Percentiles rank a stretch among this genome's conserved stretches.
These are phyloP conservation scores for Oncorhynchus clarkii DNA, from an alignment of 2,113 vertebrate species.

Conservation along the genomic window DNA sequence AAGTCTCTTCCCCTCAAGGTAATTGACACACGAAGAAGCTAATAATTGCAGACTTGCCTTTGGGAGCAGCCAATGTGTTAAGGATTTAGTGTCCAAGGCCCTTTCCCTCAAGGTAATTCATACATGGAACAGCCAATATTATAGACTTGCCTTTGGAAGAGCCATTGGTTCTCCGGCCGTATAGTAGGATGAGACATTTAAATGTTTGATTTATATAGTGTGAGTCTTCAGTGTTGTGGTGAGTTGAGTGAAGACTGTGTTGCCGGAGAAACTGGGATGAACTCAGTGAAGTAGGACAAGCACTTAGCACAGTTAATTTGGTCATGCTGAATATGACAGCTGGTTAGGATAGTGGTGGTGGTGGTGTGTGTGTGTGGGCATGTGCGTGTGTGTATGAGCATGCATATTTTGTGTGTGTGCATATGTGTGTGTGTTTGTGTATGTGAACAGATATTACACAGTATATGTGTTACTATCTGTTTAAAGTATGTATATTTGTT, in stretches of 20 bases:
- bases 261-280: background rate
- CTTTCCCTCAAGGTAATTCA: constrained; percentile 12
- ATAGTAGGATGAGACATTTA: no score
- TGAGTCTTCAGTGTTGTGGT: background rate
- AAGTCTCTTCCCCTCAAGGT: constrained; percentile 14
- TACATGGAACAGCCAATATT: background rate
- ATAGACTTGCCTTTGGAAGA: background rate
- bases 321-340: background rate
- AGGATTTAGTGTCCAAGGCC: constrained; percentile 5
- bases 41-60: background rate
- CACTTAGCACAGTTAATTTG: background rate
- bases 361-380: background rate
- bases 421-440: background rate
- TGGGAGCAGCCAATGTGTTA: background rate
- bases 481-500: background rate
- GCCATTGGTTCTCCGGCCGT: no score
- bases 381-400: constrained; percentile 9
- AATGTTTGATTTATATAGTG: background rate
- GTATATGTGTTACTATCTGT: constrained; percentile 18
- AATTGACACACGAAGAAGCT: constrained; percentile 4
- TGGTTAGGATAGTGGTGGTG: background rate
- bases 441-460: constrained; percentile 9
- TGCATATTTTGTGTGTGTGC: constrained; percentile 6
- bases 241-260: constrained; percentile 3
- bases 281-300: background rate